Evolutionary conservation across 2,797 vertebrate species (phyloP).

Genomic region (Schizothorax lantsangensis): DNA sequence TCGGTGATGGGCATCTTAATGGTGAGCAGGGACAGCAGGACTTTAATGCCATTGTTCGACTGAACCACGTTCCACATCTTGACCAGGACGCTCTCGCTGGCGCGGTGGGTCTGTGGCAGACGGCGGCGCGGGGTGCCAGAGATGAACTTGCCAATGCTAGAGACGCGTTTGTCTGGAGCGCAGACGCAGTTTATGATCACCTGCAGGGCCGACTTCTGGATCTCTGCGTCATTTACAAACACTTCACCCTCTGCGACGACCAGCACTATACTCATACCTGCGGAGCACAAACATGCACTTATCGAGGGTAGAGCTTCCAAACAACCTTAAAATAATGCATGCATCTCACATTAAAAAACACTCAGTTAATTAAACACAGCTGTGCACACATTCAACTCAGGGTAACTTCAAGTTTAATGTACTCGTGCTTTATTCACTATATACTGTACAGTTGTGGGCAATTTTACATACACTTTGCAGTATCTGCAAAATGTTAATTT

Average conservation of each 20-base stretch:
- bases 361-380: neutral
- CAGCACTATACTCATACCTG: constrained; percentile 97
- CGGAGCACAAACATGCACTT: constrained; percentile 2
- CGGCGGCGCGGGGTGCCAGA: constrained; percentile 93
- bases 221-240: constrained; percentile 97
- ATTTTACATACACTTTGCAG: too few relatives aligned
- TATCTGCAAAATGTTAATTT: too few relatives aligned
- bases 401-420: neutral
- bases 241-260: constrained; percentile 98
- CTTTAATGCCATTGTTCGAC: constrained; percentile 99
- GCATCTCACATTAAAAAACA: neutral
- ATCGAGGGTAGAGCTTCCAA: neutral
- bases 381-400: neutral
- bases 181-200: constrained; percentile 98
- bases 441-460: neutral
- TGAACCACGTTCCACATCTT: constrained; percentile 99
- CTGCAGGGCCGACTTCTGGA: constrained; percentile 98
- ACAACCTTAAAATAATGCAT: neutral
- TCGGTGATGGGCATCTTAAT: constrained; percentile 99
- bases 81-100: constrained; percentile 90
- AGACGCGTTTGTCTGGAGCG: constrained; percentile 94
- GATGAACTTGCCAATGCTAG: constrained; percentile 97
- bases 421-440: neutral
- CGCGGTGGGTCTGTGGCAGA: constrained; percentile 88
- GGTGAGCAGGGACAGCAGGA: constrained; percentile 92